Conservation (phyloP, 2,888 invertebrate species). For the Dexiosoma caninum region DNA sequence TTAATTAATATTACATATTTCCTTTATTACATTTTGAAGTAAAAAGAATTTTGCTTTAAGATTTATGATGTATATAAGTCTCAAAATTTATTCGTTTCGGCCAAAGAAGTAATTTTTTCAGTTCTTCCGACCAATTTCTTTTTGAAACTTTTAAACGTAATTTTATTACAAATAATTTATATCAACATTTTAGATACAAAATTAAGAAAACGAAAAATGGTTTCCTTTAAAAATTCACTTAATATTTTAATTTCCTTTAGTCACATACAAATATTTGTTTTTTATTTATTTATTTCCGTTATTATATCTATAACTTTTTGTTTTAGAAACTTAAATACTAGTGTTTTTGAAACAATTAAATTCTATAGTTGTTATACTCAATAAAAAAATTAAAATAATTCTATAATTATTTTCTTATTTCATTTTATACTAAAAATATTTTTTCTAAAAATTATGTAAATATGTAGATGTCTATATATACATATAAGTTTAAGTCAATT, state of each 20-base stretch:
- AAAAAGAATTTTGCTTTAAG: no score
- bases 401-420: conserved; percentile 2
- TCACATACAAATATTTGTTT: no score
- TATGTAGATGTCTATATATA: no score
- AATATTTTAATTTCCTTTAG: no score
- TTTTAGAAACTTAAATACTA: conserved; percentile 60
- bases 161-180: conserved; percentile 34
- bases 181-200: conserved; percentile 1
- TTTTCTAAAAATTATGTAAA: conserved; percentile 55
- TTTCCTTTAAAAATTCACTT: no score
- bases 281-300: neutral
- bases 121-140: no score
- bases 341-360: conserved; percentile 64
- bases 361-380: conserved; percentile 43
- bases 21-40: no score
- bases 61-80: no score
- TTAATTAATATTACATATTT: no score
- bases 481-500: conserved; percentile 38
- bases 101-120: neutral
- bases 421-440: conserved; percentile 56
- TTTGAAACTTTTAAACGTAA: conserved; percentile 18
- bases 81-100: no score
- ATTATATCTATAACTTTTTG: conserved; percentile 7
- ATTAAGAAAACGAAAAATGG: no score
- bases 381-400: conserved; percentile 10